Percentiles rank a stretch among this genome's conserved stretches.
Conservation (phyloP, 2,888 invertebrate species). For the Nymphalis polychloros region DNA sequence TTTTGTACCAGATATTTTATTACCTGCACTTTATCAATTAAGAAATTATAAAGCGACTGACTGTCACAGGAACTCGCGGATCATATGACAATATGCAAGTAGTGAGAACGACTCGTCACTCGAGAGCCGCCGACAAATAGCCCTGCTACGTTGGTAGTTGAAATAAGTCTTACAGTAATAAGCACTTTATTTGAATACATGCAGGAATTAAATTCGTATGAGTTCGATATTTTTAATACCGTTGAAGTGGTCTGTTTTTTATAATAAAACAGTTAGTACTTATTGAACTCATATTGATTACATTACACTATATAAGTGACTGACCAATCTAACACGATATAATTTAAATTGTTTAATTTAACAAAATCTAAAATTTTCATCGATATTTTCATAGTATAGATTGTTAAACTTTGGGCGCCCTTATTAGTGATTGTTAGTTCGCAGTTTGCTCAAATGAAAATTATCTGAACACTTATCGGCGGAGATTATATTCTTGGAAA, state of each 20-base stretch:
- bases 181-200: not conserved
- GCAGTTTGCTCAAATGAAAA: too few species aligned
- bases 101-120: slow-evolving; percentile 22
- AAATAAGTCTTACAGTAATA: not conserved
- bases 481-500: too few species aligned
- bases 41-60: slow-evolving; percentile 19
- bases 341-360: too few species aligned
- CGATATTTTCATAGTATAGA: too few species aligned
- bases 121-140: not conserved
- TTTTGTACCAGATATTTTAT: slow-evolving; percentile 4
- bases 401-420: too few species aligned
- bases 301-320: too few species aligned
- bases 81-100: slow-evolving; percentile 29
- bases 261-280: too few species aligned
- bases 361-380: too few species aligned
- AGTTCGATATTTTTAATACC: not conserved
- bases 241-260: not conserved
- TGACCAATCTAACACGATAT: too few species aligned
- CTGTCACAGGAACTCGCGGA: slow-evolving; percentile 27
- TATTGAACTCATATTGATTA: too few species aligned
- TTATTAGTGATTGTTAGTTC: too few species aligned
- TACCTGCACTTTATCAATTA: slow-evolving; percentile 27
- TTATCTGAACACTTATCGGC: too few species aligned
- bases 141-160: not conserved
- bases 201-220: not conserved